Evolutionary conservation across 2,113 vertebrate genomes (phyloP).

Genomic region (Hyaena hyaena): DNA sequence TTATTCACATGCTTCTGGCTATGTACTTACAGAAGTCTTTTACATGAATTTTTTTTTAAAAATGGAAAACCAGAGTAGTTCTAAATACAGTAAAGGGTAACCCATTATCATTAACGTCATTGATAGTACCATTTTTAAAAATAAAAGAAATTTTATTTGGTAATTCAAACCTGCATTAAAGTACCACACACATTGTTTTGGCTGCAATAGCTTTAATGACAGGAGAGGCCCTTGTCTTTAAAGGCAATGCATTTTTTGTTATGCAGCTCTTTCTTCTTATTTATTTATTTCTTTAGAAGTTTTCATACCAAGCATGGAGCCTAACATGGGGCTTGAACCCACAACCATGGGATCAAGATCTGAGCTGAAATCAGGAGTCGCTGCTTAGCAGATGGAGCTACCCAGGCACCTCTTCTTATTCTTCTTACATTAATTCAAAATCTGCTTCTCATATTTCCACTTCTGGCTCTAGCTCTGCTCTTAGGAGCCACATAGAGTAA

Average conservation of each 20-base stretch:
- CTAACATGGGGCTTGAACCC: no score
- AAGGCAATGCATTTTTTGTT: neutral
- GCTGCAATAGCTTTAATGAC: neutral
- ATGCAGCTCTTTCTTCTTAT: neutral
- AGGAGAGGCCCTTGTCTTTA: neutral
- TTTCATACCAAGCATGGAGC: no score
- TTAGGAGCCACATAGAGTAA: neutral
- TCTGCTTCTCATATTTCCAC: neutral
- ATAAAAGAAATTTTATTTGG: neutral
- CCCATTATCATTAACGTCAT: neutral
- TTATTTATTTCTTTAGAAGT: neutral
- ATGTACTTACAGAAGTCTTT: neutral
- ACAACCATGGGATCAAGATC: no score
- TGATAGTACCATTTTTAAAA: neutral
- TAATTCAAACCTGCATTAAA: neutral
- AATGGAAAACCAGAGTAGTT: neutral
- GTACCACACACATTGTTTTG: neutral
- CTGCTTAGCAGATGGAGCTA: no score
- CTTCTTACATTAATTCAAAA: neutral
- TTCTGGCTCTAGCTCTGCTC: neutral
- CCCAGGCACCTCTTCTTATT: neutral
- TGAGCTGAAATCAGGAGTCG: no score
- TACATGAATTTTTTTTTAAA: neutral
- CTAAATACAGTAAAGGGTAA: neutral
- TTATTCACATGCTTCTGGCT: neutral